phyloP scores from a whole-genome alignment of 2,797 vertebrate genomes.

The Ptychadena robeensis region DNA sequence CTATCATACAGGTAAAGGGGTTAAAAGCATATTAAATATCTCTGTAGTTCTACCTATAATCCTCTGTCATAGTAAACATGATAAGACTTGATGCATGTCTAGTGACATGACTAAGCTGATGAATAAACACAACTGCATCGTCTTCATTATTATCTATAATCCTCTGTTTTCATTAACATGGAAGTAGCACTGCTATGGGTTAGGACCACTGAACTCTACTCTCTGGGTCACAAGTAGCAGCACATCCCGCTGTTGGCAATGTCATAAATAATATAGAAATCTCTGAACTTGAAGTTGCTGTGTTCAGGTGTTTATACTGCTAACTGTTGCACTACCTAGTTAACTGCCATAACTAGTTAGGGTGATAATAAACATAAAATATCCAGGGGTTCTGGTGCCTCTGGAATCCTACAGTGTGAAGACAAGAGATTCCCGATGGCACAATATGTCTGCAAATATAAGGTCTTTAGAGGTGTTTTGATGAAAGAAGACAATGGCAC shows the following conservation, averaged over 20 bases:
- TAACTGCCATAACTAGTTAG: not conserved
- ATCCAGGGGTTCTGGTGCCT: slow-evolving; percentile 36
- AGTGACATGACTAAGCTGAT: not conserved
- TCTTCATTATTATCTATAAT: not conserved
- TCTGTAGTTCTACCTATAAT: too few species aligned
- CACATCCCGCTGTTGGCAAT: not conserved
- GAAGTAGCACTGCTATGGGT: not conserved
- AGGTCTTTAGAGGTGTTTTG: slow-evolving; percentile 34
- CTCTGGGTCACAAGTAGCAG: not conserved
- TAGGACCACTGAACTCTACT: not conserved
- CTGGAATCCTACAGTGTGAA: slow-evolving; percentile 30
- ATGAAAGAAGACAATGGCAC: slow-evolving; percentile 32
- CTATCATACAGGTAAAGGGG: too few species aligned
- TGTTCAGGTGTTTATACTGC: not conserved
- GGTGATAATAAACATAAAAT: slow-evolving; percentile 6
- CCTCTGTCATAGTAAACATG: too few species aligned
- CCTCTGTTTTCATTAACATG: not conserved
- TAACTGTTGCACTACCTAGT: not conserved
- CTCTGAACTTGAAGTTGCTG: not conserved
- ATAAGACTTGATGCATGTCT: too few species aligned
- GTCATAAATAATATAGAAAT: not conserved
- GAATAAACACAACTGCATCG: not conserved
- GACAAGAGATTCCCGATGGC: slow-evolving; percentile 47
- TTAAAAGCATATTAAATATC: too few species aligned
- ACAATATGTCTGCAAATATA: slow-evolving; percentile 50